phyloP scores from a whole-genome alignment of 2,888 invertebrate species.

The Barypeithes pellucidus region DNA sequence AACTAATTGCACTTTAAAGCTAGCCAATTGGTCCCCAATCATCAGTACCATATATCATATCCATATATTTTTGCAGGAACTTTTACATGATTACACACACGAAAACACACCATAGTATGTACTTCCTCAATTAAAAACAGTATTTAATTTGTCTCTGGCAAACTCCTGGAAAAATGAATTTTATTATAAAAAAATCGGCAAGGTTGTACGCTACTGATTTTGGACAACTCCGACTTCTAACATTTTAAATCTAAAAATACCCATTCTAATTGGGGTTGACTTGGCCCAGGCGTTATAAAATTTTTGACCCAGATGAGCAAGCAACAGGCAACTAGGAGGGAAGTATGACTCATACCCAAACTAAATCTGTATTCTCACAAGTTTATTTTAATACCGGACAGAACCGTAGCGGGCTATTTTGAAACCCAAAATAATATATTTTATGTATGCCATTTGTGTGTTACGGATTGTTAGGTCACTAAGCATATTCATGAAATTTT shows the following conservation, averaged over 20 bases:
- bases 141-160: too few species aligned
- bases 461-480: too few species aligned
- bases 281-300: conserved; percentile 47
- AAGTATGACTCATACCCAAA: conserved; percentile 58
- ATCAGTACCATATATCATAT: not conserved
- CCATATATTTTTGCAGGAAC: not conserved
- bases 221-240: conserved; percentile 2
- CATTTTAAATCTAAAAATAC: conserved; percentile 48
- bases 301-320: conserved; percentile 60
- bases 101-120: too few species aligned
- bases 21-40: conserved; percentile 27
- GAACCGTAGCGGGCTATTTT: conserved; percentile 40
- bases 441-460: too few species aligned
- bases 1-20: conserved; percentile 25
- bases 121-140: too few species aligned
- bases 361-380: conserved; percentile 59
- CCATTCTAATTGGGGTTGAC: conserved; percentile 56
- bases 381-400: conserved; percentile 56
- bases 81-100: too few species aligned
- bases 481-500: too few species aligned
- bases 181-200: too few species aligned
- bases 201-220: not conserved
- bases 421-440: too few species aligned
- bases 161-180: too few species aligned
- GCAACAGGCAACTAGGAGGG: conserved; percentile 58